Evolutionary conservation across 1,140 invertebrate genomes (phyloP), one percentile per base, ranked within the genome.

Genomic region (Trichonephila inaurata): DNA sequence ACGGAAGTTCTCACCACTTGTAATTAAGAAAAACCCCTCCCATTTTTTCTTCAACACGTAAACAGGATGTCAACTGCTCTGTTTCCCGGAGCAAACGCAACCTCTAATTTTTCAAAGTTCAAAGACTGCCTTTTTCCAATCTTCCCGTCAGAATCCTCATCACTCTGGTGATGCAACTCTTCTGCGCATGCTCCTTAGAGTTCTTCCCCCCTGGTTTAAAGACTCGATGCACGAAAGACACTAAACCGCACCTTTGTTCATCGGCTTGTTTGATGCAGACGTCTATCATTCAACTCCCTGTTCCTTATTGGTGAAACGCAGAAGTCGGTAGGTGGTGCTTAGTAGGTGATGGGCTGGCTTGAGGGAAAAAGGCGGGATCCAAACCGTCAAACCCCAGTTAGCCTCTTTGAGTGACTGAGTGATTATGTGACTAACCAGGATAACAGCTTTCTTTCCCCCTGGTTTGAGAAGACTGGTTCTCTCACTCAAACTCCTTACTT

Each of bases 391-490:
- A 88, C 69, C 86, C 92, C 85, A 72, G 92, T 93, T 93, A 85
- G 92, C 86, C 92, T 93, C 92, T 93, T 93, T 93, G 92, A 93
- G 85, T 93, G 92, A 93, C 92, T 93, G 92, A 93, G 92, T 93
- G 92, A 93, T 93, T 93, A 93, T 93, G 92, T 93, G 92, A 88
- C 92, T 93, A 93, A 93, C 85, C 92, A 93, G 92, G 92, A 51
- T 93, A 93, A 93, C 92, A 93, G 83, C 92, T 93, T 93, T 93
- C 92, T 93, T 93, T 93, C 85, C 86, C 86, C 92, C 86, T 89
- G 86, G 64, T 82, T 89, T 81, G 85, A 64, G 66, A 62, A 82
- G 69, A 81, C 69, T 91, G 72, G 69, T 91, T 91, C 89, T 91
- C 83, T 91, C 66, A 62, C 69, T 81, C 87, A 44, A 64, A 61